These are phyloP conservation scores for Dipodomys spectabilis DNA, from an alignment of 2,113 vertebrate species.

Conservation along the genomic window DNA sequence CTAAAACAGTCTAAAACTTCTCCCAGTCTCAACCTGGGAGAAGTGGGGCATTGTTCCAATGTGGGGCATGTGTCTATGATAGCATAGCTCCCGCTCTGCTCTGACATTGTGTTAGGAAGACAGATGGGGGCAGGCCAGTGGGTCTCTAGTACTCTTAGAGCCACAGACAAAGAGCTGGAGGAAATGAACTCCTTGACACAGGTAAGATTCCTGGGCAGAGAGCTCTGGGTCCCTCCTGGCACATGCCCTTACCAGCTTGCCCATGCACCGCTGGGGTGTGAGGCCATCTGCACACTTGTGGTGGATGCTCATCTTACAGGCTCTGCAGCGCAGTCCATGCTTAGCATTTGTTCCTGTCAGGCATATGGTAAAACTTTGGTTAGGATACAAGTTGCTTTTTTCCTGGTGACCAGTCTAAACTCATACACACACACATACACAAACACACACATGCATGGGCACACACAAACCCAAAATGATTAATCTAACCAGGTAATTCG, in stretches of 20 bases:
- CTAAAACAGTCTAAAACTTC: background rate
- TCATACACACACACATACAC: background rate
- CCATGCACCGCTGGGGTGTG: conserved; percentile 95
- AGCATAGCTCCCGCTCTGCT: background rate
- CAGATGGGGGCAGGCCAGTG: background rate
- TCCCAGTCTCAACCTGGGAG: background rate
- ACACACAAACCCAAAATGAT: no score
- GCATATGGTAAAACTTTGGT: conserved; percentile 66
- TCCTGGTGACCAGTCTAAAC: background rate
- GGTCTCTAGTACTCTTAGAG: background rate
- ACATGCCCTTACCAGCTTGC: conserved; percentile 94
- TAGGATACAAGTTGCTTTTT: background rate
- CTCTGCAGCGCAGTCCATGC: conserved; percentile 97
- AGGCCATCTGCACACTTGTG: conserved; percentile 95
- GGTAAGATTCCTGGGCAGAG: background rate
- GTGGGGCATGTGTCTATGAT: background rate
- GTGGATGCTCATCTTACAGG: conserved; percentile 99
- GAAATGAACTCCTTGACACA: background rate
- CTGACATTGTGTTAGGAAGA: background rate
- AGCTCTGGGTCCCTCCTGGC: background rate
- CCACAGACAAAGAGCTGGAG: background rate
- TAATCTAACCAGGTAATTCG: background rate
- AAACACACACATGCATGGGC: no score
- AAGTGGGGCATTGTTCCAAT: background rate
- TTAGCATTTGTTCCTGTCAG: conserved; percentile 93